A percentile compares a stretch with the other conserved stretches of the same genome.
phyloP scores from a whole-genome alignment of 2,888 invertebrate genomes.

The Dione vanillae region DNA sequence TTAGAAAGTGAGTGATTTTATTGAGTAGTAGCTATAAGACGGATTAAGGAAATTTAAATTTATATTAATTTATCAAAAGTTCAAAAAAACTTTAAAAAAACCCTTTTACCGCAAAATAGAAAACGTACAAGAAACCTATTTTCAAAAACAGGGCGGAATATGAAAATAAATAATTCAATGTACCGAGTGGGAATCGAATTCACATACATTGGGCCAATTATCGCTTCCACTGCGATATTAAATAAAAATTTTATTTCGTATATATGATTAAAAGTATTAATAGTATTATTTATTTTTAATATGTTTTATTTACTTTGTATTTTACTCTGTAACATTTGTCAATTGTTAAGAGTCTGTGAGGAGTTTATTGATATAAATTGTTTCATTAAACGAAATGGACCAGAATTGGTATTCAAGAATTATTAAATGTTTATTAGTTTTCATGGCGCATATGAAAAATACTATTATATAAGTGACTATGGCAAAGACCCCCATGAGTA shows the following conservation, averaged over 20 bases:
- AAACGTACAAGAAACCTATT: too few relatives aligned
- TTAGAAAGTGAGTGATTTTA: constrained; percentile 76
- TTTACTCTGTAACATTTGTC: background rate
- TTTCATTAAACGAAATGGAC: constrained; percentile 10
- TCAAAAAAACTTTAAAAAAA: background rate
- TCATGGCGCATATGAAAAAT: background rate
- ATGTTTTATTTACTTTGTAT: background rate
- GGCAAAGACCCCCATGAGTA: too few relatives aligned
- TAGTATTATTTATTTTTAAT: background rate
- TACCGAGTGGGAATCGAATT: too few relatives aligned
- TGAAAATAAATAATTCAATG: too few relatives aligned
- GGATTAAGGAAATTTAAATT: constrained; percentile 44
- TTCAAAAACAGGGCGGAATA: too few relatives aligned
- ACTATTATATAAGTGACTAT: background rate
- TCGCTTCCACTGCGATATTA: too few relatives aligned
- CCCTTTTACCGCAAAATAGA: too few relatives aligned
- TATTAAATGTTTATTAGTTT: background rate
- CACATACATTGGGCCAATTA: too few relatives aligned
- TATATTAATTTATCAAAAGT: background rate
- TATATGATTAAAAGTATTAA: too few relatives aligned
- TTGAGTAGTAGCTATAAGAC: constrained; percentile 56
- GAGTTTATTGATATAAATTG: constrained; percentile 22
- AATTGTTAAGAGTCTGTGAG: background rate
- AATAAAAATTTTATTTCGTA: too few relatives aligned
- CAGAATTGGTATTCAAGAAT: constrained; percentile 15